A percentile compares a stretch with the other conserved stretches of the same genome.
Evolutionary conservation across 2,888 invertebrate species (phyloP).

Genomic region (Mesochorus sp.): DNA sequence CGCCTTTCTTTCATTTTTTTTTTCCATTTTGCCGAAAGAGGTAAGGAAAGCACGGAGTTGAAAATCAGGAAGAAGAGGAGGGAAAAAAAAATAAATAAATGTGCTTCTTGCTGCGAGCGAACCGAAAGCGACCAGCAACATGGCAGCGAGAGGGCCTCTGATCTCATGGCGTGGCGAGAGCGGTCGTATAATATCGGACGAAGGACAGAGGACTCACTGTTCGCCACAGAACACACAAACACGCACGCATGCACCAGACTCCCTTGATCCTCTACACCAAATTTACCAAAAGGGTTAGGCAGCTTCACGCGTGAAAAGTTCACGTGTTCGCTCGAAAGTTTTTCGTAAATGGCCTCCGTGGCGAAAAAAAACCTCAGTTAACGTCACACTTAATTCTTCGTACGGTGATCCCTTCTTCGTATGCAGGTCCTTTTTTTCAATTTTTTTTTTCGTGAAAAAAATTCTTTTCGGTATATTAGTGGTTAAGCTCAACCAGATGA

Average conservation of each 20-base stretch:
- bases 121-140: slow-evolving; percentile 61
- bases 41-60: slow-evolving; percentile 14
- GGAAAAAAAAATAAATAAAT: slow-evolving; percentile 61
- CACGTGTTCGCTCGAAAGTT: slow-evolving; percentile 53
- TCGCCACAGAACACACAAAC: slow-evolving; percentile 63
- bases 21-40: slow-evolving; percentile 50
- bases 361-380: slow-evolving; percentile 54
- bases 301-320: slow-evolving; percentile 39
- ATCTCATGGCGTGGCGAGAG: slow-evolving; percentile 60
- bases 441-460: background rate
- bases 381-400: slow-evolving; percentile 55
- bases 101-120: slow-evolving; percentile 55
- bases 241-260: slow-evolving; percentile 1
- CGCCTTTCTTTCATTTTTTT: slow-evolving; percentile 65
- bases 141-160: slow-evolving; percentile 53
- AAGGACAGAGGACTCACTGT: slow-evolving; percentile 74
- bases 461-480: background rate
- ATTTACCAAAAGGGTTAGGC: slow-evolving; percentile 70
- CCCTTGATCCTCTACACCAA: slow-evolving; percentile 2
- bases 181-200: slow-evolving; percentile 62
- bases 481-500: background rate
- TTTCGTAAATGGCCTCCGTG: slow-evolving; percentile 38
- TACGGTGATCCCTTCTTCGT: slow-evolving; percentile 34
- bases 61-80: background rate
- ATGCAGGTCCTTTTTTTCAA: slow-evolving; percentile 55